Evolutionary conservation across 2,797 vertebrate species (phyloP).

Genomic region (Odontamblyopus rebecca): DNA sequence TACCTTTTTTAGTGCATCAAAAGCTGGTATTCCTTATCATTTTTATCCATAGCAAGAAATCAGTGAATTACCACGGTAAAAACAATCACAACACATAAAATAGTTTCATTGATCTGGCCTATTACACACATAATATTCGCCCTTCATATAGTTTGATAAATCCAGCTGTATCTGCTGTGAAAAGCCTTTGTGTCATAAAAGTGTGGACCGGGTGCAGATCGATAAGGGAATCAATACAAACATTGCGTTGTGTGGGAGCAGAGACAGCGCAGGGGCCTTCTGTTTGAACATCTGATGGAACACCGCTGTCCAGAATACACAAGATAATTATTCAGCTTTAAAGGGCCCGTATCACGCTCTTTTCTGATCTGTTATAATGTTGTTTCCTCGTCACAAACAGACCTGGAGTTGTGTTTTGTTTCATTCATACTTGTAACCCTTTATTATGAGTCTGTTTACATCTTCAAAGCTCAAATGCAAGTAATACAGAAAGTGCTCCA

Average conservation of each 20-base stretch:
- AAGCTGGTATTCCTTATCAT: too few species aligned
- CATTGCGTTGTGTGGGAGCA: not conserved
- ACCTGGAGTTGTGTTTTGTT: too few species aligned
- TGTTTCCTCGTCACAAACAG: too few species aligned
- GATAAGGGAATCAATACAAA: slow-evolving; percentile 18
- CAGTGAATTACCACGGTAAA: not conserved
- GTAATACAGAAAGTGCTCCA: too few species aligned
- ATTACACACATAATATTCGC: not conserved
- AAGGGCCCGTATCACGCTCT: too few species aligned
- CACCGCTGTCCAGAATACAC: not conserved
- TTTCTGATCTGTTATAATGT: too few species aligned
- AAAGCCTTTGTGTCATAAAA: slow-evolving; percentile 1
- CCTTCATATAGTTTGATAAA: not conserved
- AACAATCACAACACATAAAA: not conserved
- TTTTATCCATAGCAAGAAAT: not conserved
- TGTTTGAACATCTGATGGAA: slow-evolving; percentile 1
- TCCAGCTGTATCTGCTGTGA: not conserved
- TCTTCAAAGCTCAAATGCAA: too few species aligned
- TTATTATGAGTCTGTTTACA: too few species aligned
- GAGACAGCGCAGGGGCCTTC: slow-evolving; percentile 7
- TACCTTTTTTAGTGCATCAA: too few species aligned
- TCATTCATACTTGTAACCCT: too few species aligned
- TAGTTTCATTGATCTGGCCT: not conserved
- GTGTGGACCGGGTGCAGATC: slow-evolving; percentile 23
- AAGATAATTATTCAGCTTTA: not conserved